Base-by-base conservation (phyloP, 1,140 invertebrate genomes). In the Potamilus streckersoni region DNA sequence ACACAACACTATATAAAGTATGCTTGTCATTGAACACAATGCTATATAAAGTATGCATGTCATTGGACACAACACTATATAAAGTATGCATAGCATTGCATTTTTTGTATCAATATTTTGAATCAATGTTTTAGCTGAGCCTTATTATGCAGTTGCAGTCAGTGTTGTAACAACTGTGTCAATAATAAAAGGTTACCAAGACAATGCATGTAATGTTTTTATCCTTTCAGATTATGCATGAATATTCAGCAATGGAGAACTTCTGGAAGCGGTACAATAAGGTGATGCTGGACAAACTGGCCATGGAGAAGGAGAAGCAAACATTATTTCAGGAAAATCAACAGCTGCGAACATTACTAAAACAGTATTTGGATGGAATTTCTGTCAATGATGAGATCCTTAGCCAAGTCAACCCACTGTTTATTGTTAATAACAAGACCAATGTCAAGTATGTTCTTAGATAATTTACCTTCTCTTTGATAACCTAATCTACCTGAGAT, bases 211-310 rank as follows among this genome's bases (percentile, higher is more conserved):
- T 49, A 49, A 0, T 49, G 0, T 8, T 8, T 49, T 49, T 4
- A 62, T 70, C n/a, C 19, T 68, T 79, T 27, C 70, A 90, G 89
- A 76, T 85, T 8, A 88, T 90, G 88, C 82, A 87, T 78, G 87
- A 89, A 63, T 90, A 88, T 77, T 71, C 76, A 23, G 71, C 81
- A 12, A 65, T 90, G 73, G 90, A 90, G 59, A 90, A 89, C 74
- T 91, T 90, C 79, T 91, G 90, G 90, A 90, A 89, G 73, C 80
- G 90, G 17, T 90, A 85, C 79, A 90, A 90, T 81, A 90, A 90
- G 80, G 90, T 90, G 0, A 69, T 85, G 27, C 77, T 91, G 49
- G 90, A 91, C 76, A 89, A 88, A 60, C 72, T 88, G 15, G 87
- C 88, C 16, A 74, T 91, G 60, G 85, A 89, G 65, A 90, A 90